phyloP scores from a whole-genome alignment of 2,797 vertebrate genomes.

The Pseudochirops cupreus region DNA sequence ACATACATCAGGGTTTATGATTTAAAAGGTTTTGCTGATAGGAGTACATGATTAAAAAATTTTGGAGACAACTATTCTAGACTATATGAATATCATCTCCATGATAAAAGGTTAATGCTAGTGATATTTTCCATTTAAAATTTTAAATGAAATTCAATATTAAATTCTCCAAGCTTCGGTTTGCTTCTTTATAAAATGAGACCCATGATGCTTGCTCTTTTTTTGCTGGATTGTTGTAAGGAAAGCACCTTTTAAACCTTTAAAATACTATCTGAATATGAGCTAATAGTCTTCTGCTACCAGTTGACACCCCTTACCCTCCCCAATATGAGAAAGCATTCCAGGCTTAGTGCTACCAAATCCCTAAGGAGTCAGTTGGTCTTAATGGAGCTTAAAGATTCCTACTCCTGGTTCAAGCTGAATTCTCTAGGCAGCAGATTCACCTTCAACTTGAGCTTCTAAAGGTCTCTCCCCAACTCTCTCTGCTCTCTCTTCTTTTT shows the following conservation, averaged over 20 bases:
- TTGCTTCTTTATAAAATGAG: not conserved
- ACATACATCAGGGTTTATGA: not conserved
- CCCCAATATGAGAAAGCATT: not conserved
- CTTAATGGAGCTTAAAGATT: not conserved
- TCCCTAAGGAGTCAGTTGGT: not conserved
- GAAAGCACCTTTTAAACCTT: not conserved
- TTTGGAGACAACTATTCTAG: not conserved
- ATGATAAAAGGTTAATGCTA: not conserved
- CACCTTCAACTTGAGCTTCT: not conserved
- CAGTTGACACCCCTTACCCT: not conserved
- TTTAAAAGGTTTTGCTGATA: not conserved
- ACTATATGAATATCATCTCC: not conserved
- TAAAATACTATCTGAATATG: not conserved
- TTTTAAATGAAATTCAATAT: not conserved
- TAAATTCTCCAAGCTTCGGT: not conserved
- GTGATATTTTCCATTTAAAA: not conserved
- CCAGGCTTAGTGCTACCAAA: not conserved
- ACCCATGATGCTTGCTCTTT: not conserved
- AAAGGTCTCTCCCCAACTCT: not conserved
- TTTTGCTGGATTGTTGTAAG: not conserved
- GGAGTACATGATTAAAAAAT: not conserved
- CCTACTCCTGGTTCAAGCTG: not conserved
- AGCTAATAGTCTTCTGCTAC: not conserved
- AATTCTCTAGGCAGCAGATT: not conserved
- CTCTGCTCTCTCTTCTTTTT: not conserved